Evolutionary conservation across 2,888 invertebrate genomes (phyloP).

Genomic region (Diplazon laetatorius): DNA sequence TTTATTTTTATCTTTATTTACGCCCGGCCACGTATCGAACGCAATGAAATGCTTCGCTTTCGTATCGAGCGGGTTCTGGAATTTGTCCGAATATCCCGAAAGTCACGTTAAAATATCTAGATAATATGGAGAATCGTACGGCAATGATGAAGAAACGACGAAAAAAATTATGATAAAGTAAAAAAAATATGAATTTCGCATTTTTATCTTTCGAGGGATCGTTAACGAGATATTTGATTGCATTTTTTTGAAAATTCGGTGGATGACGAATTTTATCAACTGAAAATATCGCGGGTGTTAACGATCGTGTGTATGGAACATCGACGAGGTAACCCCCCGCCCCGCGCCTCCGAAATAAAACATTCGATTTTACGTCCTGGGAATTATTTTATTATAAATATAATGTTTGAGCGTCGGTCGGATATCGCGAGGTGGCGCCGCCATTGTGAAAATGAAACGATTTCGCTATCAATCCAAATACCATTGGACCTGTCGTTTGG

Average conservation of each 20-base stretch:
- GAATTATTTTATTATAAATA: constrained; percentile 75
- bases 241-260: constrained; percentile 66
- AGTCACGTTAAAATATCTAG: constrained; percentile 4
- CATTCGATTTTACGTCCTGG: constrained; percentile 71
- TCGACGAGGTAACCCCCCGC: not conserved
- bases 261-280: constrained; percentile 77
- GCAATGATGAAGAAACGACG: not conserved
- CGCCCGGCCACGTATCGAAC: constrained; percentile 77
- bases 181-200: no score
- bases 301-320: constrained; percentile 11
- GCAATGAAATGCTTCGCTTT: constrained; percentile 77
- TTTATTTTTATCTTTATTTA: no score
- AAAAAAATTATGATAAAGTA: no score
- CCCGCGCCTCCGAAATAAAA: constrained; percentile 38
- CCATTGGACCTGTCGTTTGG: constrained; percentile 68
- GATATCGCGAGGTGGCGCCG: constrained; percentile 38
- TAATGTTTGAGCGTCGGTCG: constrained; percentile 74
- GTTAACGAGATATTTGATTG: constrained; percentile 71
- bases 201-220: constrained; percentile 61
- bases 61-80: not conserved
- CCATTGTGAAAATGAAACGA: constrained; percentile 75
- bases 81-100: constrained; percentile 28
- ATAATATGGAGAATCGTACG: constrained; percentile 11
- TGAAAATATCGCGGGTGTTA: constrained; percentile 72
- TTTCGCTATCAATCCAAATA: constrained; percentile 72